Base-by-base conservation (phyloP, 2,113 vertebrate species). In the Amblyopsis rosae region DNA sequence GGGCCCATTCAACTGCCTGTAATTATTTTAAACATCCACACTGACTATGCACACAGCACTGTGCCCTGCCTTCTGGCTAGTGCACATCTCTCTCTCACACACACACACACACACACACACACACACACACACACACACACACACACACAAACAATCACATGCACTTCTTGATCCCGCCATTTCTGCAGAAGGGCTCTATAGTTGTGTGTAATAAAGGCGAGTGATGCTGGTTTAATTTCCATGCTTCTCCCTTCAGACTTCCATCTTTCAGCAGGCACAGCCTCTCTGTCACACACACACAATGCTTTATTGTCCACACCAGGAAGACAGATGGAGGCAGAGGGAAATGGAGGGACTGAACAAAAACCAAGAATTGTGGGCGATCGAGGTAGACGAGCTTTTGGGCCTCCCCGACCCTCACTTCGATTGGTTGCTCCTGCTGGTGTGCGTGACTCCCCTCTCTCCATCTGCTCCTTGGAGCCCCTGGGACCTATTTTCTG, bases 11-110 rank as follows among this genome's bases (percentile, higher is more conserved):
- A 70, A 75, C 79, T 82, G 46, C 63, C 61, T 77, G 80, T 81
- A 83, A 84, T 88, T 73, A 87, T 76, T 75, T 79, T 80, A 77
- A 70, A 73, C 61, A 35, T 61, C 56, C 67, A 61, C 65, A 73
- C 61, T 73, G 67, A 58, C n/a, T 72, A 48, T 26, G n/a, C 65
- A 57, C 77, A 41, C 62, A 56, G 58, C 35, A n/a, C 65, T 70
- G 46, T 62, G 56, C 15, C 51, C 65, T 53, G 70, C 55, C 76
- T 68, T 59, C 55, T 35, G 4, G 32, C 12, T 26, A 48, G 12
- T 6, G 19, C 46, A 49, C 59, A 9, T 49, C 26, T 60, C n/a
- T 48, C 53, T 59, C 66, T 59, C 71, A 68, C 58, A 48, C 64
- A 19, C 13, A 45, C 58, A n/a, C 41, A 17, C 59, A 1, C 33